phyloP scores from a whole-genome alignment of 2,888 invertebrate species.

The Cheilosia grossa region DNA sequence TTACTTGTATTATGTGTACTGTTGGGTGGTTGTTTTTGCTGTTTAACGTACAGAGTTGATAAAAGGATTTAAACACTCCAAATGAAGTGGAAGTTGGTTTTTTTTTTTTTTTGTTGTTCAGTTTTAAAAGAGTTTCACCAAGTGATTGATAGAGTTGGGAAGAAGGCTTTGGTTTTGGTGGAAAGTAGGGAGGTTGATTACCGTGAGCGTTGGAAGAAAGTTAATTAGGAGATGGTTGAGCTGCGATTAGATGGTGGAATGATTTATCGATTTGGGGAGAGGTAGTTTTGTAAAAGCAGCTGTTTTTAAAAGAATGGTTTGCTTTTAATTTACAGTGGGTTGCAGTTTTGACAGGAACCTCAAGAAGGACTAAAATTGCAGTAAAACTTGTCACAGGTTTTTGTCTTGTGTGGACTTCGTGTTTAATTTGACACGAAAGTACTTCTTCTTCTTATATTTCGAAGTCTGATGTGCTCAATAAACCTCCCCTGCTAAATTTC shows the following conservation, averaged over 20 bases:
- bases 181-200: not conserved
- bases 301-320: no score
- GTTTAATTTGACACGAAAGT: no score
- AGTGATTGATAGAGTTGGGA: slow-evolving; percentile 8
- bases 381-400: no score
- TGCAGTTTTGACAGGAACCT: no score
- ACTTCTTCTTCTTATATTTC: no score
- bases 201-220: slow-evolving; percentile 11
- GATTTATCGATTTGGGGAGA: slow-evolving; percentile 13
- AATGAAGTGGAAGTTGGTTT: slow-evolving; percentile 46
- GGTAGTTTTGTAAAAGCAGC: not conserved
- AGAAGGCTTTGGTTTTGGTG: not conserved
- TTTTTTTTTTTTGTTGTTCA: not conserved
- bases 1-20: slow-evolving; percentile 63
- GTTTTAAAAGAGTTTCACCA: slow-evolving; percentile 4
- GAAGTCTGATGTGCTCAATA: no score
- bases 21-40: slow-evolving; percentile 25
- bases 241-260: slow-evolving; percentile 30
- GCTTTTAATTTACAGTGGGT: no score
- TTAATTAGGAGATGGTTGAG: slow-evolving; percentile 31
- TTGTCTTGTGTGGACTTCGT: no score
- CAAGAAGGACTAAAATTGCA: no score
- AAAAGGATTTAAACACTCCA: slow-evolving; percentile 59
- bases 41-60: slow-evolving; percentile 55
- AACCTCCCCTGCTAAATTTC: no score